These are phyloP conservation scores for Lasioglossum figueresi DNA, from an alignment of 2,888 invertebrate genomes.

Conservation along the genomic window DNA sequence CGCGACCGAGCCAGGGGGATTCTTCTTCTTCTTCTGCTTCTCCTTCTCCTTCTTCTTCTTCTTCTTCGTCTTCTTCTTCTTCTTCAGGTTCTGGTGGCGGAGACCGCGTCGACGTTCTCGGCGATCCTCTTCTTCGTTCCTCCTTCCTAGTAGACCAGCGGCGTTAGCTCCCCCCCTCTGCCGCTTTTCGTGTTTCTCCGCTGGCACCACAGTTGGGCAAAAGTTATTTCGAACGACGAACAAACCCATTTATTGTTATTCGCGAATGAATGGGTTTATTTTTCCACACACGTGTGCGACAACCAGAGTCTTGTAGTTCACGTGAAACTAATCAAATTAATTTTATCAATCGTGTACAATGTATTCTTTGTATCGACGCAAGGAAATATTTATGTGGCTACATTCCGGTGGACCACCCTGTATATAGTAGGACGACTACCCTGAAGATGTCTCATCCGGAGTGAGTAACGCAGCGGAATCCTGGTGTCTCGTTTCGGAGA, in stretches of 20 bases:
- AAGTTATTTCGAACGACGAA: neutral
- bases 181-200: slow-evolving; percentile 20
- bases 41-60: slow-evolving; percentile 51
- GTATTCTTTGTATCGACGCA: too few relatives aligned
- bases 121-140: neutral
- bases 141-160: slow-evolving; percentile 4
- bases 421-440: too few relatives aligned
- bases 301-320: too few relatives aligned
- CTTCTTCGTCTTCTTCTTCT: slow-evolving; percentile 25
- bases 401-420: too few relatives aligned
- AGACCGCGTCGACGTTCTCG: neutral
- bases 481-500: neutral
- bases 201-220: neutral
- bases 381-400: too few relatives aligned
- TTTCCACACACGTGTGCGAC: too few relatives aligned
- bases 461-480: too few relatives aligned
- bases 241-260: too few relatives aligned
- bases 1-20: slow-evolving; percentile 68
- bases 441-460: neutral
- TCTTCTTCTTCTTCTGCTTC: slow-evolving; percentile 62
- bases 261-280: too few relatives aligned
- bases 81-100: slow-evolving; percentile 27
- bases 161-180: neutral
- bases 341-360: too few relatives aligned
- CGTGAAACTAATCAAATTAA: too few relatives aligned